phyloP scores from a whole-genome alignment of 2,888 invertebrate species.

The Lochmaea capreae region DNA sequence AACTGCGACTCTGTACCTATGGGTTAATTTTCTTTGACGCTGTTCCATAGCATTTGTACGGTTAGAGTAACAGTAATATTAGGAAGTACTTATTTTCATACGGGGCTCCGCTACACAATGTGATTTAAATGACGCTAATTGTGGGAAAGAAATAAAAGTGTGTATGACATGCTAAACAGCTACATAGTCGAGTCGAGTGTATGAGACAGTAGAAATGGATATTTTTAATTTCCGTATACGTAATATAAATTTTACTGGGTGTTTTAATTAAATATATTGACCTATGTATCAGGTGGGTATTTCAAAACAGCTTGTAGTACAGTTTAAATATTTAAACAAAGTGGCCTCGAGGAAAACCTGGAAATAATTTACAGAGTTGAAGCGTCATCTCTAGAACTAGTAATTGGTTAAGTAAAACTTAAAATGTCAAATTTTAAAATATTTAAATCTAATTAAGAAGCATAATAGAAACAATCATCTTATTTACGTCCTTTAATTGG shows the following conservation, averaged over 20 bases:
- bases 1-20: background rate
- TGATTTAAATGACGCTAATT: slow-evolving; percentile 14
- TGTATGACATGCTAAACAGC: background rate
- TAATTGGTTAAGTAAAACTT: no score
- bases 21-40: background rate
- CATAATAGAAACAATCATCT: no score
- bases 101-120: slow-evolving; percentile 2
- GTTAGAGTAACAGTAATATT: slow-evolving; percentile 15
- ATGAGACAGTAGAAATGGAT: background rate
- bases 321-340: no score
- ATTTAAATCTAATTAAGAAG: no score
- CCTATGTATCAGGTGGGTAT: no score
- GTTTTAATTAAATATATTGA: no score
- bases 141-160: slow-evolving; percentile 1
- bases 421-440: no score
- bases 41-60: background rate
- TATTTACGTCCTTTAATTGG: no score
- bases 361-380: no score
- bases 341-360: no score
- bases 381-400: no score
- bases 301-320: no score
- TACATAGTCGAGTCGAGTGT: background rate
- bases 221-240: background rate
- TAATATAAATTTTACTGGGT: background rate
- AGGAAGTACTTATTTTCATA: slow-evolving; percentile 21